Conservation (phyloP, 1,140 invertebrate genomes). For the Trichonephila clavata region DNA sequence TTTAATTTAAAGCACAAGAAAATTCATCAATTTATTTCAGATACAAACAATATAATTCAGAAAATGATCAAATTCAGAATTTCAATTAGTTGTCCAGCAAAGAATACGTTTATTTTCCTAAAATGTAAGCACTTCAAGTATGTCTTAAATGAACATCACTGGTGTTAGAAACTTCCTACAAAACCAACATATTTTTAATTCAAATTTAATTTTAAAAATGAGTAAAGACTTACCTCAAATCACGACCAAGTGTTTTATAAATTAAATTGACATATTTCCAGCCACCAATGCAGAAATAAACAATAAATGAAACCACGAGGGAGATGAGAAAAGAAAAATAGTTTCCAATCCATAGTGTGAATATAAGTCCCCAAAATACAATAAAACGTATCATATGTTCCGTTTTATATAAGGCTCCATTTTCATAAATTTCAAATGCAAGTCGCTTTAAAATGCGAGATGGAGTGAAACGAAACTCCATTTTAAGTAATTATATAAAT, state of each 20-base stretch:
- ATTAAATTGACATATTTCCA: slow-evolving; percentile 60
- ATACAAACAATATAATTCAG: too few relatives aligned
- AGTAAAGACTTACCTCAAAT: slow-evolving; percentile 58
- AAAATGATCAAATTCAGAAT: too few relatives aligned
- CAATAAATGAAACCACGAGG: slow-evolving; percentile 31
- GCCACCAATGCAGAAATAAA: slow-evolving; percentile 65
- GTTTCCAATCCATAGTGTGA: slow-evolving; percentile 49
- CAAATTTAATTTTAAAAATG: background rate
- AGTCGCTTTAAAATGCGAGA: slow-evolving; percentile 42
- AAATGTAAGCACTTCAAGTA: too few relatives aligned
- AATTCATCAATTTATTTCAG: too few relatives aligned
- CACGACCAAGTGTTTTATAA: slow-evolving; percentile 54
- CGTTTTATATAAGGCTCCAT: slow-evolving; percentile 66
- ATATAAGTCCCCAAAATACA: slow-evolving; percentile 48
- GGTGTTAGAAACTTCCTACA: too few relatives aligned
- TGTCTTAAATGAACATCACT: too few relatives aligned
- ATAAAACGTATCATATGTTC: slow-evolving; percentile 55
- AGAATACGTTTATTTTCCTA: too few relatives aligned
- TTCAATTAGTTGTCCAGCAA: too few relatives aligned
- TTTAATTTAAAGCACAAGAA: too few relatives aligned
- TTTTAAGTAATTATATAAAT: background rate
- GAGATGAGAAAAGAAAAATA: slow-evolving; percentile 45
- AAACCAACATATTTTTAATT: too few relatives aligned
- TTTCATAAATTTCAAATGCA: slow-evolving; percentile 60
- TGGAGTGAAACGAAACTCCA: slow-evolving; percentile 43